Percentiles rank a stretch among this genome's conserved stretches.
phyloP scores from a whole-genome alignment of 2,113 vertebrate genomes.

The Pseudolaguvia tuberculata region DNA sequence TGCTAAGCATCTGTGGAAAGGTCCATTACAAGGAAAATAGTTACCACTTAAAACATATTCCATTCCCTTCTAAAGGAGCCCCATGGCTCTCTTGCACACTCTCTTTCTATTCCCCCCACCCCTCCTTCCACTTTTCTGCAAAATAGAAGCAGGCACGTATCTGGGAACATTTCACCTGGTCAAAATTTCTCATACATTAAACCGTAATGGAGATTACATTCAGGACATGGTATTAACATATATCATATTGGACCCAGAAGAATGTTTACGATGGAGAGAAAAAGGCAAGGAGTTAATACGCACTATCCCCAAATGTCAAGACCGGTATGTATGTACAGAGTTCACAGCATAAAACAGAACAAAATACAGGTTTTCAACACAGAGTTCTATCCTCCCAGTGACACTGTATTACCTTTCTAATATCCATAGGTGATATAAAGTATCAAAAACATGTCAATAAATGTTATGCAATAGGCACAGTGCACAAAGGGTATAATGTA shows the following conservation, averaged over 20 bases:
- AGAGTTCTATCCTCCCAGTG: no score
- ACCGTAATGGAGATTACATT: not conserved
- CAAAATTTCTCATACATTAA: constrained; percentile 7
- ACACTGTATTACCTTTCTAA: no score
- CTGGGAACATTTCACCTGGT: constrained; percentile 21
- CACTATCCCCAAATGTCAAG: not conserved
- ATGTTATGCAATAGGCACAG: no score
- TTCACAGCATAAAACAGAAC: not conserved
- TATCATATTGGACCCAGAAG: not conserved
- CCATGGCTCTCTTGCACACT: not conserved
- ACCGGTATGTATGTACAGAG: not conserved
- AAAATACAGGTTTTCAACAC: no score
- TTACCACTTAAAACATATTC: not conserved
- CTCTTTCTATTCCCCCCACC: no score
- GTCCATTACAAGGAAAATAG: not conserved
- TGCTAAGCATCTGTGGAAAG: not conserved
- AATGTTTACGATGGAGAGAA: not conserved
- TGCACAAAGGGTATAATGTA: no score
- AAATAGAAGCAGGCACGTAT: constrained; percentile 16
- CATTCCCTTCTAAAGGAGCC: not conserved
- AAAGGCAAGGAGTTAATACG: not conserved
- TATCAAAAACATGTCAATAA: no score
- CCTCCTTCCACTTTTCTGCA: not conserved
- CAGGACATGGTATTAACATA: not conserved
- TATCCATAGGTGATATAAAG: no score